Percentiles rank a stretch among this genome's conserved stretches.
phyloP scores from a whole-genome alignment of 2,888 invertebrate species.

The Cheilosia pagana region DNA sequence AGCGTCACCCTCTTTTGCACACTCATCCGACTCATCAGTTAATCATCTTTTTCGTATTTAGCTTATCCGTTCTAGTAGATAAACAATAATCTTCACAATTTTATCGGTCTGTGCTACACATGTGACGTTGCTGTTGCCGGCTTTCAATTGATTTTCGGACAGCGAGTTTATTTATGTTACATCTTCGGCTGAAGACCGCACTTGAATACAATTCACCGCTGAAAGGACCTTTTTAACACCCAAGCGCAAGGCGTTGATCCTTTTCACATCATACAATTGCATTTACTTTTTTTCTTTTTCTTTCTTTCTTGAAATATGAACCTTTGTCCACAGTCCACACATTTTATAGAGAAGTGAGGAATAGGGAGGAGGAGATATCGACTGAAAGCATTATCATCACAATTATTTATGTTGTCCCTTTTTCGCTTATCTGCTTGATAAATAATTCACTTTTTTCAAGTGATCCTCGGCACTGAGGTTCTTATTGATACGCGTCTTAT shows the following conservation, averaged over 20 bases:
- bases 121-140: slow-evolving; percentile 22
- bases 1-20: slow-evolving; percentile 11
- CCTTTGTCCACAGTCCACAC: slow-evolving; percentile 23
- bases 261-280: slow-evolving; percentile 47
- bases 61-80: slow-evolving; percentile 33
- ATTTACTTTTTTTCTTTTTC: slow-evolving; percentile 17
- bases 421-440: slow-evolving; percentile 57
- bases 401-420: slow-evolving; percentile 71
- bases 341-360: background rate
- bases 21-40: slow-evolving; percentile 29
- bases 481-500: slow-evolving; percentile 11
- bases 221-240: slow-evolving; percentile 61
- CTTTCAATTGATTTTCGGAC: slow-evolving; percentile 1
- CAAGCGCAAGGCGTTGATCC: slow-evolving; percentile 11
- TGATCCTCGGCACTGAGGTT: slow-evolving; percentile 28
- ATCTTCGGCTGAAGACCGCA: slow-evolving; percentile 49
- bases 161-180: slow-evolving; percentile 38
- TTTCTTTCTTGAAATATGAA: slow-evolving; percentile 53
- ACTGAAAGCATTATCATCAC: slow-evolving; percentile 31
- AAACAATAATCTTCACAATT: slow-evolving; percentile 14
- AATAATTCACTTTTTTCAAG: slow-evolving; percentile 61
- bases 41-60: slow-evolving; percentile 48
- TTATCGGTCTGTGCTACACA: slow-evolving; percentile 33
- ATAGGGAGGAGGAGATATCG: slow-evolving; percentile 1
- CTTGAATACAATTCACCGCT: slow-evolving; percentile 41